phyloP scores from a whole-genome alignment of 2,113 vertebrate species.

The Phylloscopus trochiloides region DNA sequence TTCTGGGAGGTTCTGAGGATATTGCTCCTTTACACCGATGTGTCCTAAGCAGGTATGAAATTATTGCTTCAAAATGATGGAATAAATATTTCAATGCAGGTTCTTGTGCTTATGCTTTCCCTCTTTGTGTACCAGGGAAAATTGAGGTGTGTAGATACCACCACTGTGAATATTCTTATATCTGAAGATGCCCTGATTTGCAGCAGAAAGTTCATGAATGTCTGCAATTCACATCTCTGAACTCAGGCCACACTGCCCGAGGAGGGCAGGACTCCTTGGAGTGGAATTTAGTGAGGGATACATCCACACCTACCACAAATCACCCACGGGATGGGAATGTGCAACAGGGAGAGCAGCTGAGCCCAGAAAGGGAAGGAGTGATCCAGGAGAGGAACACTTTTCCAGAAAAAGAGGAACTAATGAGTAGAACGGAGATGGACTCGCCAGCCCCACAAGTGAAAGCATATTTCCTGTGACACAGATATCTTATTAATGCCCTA shows the following conservation, averaged over 20 bases:
- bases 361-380: neutral
- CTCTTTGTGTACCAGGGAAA: rapidly evolving
- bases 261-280: neutral
- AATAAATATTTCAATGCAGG: neutral
- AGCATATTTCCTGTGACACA: neutral
- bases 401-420: neutral
- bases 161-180: neutral
- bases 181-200: neutral
- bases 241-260: neutral
- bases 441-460: neutral
- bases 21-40: neutral
- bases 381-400: neutral
- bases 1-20: neutral
- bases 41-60: neutral
- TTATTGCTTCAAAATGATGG: neutral
- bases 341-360: neutral
- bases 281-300: neutral
- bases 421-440: neutral
- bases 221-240: neutral
- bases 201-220: neutral
- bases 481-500: neutral
- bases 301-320: neutral
- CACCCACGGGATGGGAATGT: no score
- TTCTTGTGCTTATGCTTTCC: neutral
- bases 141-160: neutral